Base-by-base conservation (phyloP, 2,888 invertebrate species). In the Drosophila recens region DNA sequence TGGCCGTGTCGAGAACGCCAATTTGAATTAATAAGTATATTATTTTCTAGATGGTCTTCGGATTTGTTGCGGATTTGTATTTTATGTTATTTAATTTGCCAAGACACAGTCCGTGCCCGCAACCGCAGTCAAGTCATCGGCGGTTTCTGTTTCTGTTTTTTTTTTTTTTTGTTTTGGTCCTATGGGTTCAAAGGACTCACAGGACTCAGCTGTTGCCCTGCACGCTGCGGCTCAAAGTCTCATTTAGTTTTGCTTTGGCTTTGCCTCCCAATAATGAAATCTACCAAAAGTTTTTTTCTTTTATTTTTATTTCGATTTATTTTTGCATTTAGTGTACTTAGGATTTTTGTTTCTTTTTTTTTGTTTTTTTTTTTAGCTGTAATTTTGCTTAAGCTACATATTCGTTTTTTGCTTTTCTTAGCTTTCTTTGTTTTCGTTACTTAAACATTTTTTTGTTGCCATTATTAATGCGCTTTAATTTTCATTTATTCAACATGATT, bases 401-500 rank as follows among this genome's bases (percentile, higher is more conserved):
- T 74, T 69, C 33, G 62, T 58, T 58, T n/a, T 40, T 48, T 8
- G 40, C 34, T 48, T 36, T 45, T 40, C 17, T 77, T 79, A 65
- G 68, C 57, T 79, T 78, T 72, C 63, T 72, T 66, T 57, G 63
- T 59, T 58, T 71, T 66, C 51, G 65, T 75, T 72, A 67, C 66
- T 59, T 42, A 45, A 34, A 42, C 65, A 64, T 66, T 61, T 48
- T 77, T 67, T 66, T 6, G 30, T 78, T 70, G 72, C 71, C 67
- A 66, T 82, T 83, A 82, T 71, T 54, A 73, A 75, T 76, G 67
- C 72, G 70, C 64, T 74, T 84, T 62, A 65, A 66, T 56, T 75
- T 69, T 53, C 45, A 59, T 79, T 77, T 64, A 68, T 75, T 80
- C 79, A 91, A 90, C 85, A 90, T 91, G 92, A 92, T 92, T 92